Evolutionary conservation across 2,113 vertebrate species (phyloP).

Genomic region (Hemiscyllium ocellatum): DNA sequence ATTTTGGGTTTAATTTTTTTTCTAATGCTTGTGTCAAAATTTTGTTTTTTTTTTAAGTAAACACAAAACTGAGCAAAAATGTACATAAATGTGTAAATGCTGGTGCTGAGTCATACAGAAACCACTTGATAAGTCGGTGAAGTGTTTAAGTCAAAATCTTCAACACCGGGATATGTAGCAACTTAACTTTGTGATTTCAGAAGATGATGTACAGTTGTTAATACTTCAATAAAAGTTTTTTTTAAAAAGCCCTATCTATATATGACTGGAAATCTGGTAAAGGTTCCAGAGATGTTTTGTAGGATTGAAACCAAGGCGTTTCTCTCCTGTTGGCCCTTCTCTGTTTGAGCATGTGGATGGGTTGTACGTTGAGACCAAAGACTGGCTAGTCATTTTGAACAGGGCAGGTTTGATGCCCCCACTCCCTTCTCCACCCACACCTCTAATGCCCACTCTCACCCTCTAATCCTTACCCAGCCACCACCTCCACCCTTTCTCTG

Average conservation of each 20-base stretch:
- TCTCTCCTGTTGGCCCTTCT: background rate
- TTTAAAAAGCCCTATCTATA: slow-evolving; percentile 48
- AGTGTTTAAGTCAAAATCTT: slow-evolving; percentile 46
- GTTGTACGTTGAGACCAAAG: no score
- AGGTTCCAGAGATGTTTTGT: background rate
- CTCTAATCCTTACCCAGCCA: no score
- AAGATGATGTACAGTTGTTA: slow-evolving; percentile 62
- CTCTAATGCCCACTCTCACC: no score
- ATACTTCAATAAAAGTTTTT: slow-evolving; percentile 66
- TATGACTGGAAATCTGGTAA: slow-evolving; percentile 37
- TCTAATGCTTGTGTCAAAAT: background rate
- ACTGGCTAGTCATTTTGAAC: no score
- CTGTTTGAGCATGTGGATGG: no score
- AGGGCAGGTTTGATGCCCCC: no score
- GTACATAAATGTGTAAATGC: slow-evolving; percentile 42
- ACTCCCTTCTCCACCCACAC: no score
- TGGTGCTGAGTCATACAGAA: background rate
- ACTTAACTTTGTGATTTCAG: slow-evolving; percentile 61
- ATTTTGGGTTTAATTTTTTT: background rate
- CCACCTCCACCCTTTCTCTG: no score
- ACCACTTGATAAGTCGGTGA: background rate
- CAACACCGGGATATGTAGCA: slow-evolving; percentile 77
- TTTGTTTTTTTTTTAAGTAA: background rate
- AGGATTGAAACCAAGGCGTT: background rate
- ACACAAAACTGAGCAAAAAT: slow-evolving; percentile 39